These are phyloP conservation scores for Eulemur rubriventer DNA, from an alignment of 2,797 vertebrate species.

Conservation along the genomic window DNA sequence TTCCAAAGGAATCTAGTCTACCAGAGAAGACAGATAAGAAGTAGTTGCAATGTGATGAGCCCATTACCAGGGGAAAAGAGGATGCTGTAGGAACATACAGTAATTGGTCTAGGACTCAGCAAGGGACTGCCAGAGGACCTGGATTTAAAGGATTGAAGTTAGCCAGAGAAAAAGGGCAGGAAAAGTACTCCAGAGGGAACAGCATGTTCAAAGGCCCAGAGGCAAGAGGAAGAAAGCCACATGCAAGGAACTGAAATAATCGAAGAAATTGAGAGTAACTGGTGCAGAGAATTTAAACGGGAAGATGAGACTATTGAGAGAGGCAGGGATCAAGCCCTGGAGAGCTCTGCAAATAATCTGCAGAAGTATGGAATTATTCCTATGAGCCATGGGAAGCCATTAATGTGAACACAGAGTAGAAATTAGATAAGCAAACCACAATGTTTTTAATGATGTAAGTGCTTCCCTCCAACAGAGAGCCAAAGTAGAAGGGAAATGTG, in stretches of 20 bases:
- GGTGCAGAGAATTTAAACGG: not conserved
- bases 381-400: slow-evolving; percentile 11
- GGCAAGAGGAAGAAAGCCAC: slow-evolving; percentile 16
- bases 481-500: slow-evolving; percentile 4
- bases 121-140: not conserved
- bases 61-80: not conserved
- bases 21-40: not conserved
- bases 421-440: slow-evolving; percentile 34
- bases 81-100: not conserved
- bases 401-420: not conserved
- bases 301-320: not conserved
- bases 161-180: not conserved
- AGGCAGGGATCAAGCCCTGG: not conserved
- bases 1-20: slow-evolving; percentile 21
- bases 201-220: slow-evolving; percentile 23
- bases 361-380: slow-evolving; percentile 28
- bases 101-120: not conserved
- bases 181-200: not conserved
- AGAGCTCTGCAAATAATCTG: not conserved
- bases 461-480: not conserved
- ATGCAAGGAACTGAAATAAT: slow-evolving; percentile 24
- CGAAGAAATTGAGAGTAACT: slow-evolving; percentile 36
- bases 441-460: slow-evolving; percentile 32
- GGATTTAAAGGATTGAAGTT: not conserved
- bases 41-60: not conserved